Evolutionary conservation across 2,797 vertebrate species (phyloP).

Genomic region (Lutjanus campechanus): DNA sequence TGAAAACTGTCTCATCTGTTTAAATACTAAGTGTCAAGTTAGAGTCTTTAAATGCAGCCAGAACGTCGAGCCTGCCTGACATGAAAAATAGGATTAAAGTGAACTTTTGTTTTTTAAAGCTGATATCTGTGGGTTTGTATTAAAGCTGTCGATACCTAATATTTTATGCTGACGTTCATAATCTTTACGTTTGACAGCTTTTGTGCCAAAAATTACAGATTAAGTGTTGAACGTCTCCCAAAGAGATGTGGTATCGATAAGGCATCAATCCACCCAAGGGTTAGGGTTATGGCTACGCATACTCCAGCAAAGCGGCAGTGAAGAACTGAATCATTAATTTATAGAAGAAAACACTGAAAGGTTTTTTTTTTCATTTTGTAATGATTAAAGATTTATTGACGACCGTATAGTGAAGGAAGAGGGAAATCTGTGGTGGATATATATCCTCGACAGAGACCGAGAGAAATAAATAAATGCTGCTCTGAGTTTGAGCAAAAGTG

Average conservation of each 20-base stretch:
- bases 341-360: no score
- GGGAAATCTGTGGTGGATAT: no score
- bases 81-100: background rate
- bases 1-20: conserved; percentile 27
- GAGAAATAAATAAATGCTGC: no score
- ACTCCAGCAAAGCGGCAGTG: no score
- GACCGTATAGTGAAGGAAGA: no score
- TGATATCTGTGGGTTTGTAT: background rate
- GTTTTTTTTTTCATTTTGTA: no score
- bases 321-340: no score
- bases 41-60: conserved; percentile 3
- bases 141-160: background rate
- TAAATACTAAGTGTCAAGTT: conserved; percentile 25
- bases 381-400: no score
- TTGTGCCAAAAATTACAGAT: background rate
- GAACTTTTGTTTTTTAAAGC: conserved; percentile 2
- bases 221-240: background rate
- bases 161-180: background rate
- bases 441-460: no score
- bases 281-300: no score
- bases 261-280: background rate
- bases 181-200: background rate
- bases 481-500: no score
- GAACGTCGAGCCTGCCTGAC: background rate
- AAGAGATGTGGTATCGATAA: background rate